A percentile compares a stretch with the other conserved stretches of the same genome.
These are phyloP conservation scores for Pseudomyrmex sp. DNA, from an alignment of 1,140 invertebrate species.

Conservation along the genomic window DNA sequence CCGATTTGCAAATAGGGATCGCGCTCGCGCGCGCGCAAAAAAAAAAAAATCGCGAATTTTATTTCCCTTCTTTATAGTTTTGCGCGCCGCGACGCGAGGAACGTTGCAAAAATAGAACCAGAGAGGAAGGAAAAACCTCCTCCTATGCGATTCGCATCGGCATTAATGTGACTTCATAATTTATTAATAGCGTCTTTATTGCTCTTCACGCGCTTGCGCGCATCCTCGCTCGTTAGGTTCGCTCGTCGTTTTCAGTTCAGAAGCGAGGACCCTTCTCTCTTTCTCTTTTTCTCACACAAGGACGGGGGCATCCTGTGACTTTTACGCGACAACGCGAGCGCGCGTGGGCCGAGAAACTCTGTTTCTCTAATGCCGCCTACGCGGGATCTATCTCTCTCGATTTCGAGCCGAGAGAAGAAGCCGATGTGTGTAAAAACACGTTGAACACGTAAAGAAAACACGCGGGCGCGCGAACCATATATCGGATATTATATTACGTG, in stretches of 20 bases:
- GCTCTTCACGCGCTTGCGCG: constrained; percentile 25
- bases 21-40: too few species aligned
- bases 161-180: constrained; percentile 55
- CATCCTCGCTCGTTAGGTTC: neutral
- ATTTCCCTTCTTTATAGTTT: constrained; percentile 6
- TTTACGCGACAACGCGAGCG: constrained; percentile 45
- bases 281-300: constrained; percentile 4
- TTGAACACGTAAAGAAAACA: constrained; percentile 11
- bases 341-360: constrained; percentile 35
- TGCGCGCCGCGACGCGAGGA: neutral
- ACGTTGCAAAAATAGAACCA: neutral
- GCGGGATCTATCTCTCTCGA: neutral
- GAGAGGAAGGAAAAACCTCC: neutral
- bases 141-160: neutral
- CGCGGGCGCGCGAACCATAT: neutral
- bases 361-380: constrained; percentile 19
- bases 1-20: neutral
- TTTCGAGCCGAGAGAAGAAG: constrained; percentile 16
- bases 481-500: neutral
- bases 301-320: constrained; percentile 51
- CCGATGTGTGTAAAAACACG: constrained; percentile 1
- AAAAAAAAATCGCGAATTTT: neutral
- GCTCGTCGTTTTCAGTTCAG: constrained; percentile 53
- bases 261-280: constrained; percentile 56
- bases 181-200: constrained; percentile 54